Base-by-base conservation (phyloP, 1,140 invertebrate species). In the Penaeus chinensis region DNA sequence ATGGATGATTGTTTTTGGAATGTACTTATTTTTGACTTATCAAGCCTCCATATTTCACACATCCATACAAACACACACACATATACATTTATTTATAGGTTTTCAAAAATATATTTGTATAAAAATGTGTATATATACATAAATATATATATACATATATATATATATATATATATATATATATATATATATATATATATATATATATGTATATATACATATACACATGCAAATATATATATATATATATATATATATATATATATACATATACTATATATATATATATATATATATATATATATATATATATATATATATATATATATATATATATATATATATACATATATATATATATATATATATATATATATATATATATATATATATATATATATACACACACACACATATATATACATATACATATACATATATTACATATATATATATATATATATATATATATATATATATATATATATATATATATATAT, bases 101-200 rank as follows among this genome's bases (percentile, higher is more conserved):
- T n/a, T 27, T 18, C 24, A 71, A n/a, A 71, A n/a, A 71, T 71
- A 71, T 71, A 24, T 71, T n/a, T 71, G 37, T 71, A 71, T 71
- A 71, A n/a, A 71, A n/a, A 71, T 71, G 4, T 71, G 24, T 71
- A 69, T 69, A 74, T 74, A 27, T 27, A 27, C 1, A 27, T 27
- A 74, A 32, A 74, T 74, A 74, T 74, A 27, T 74, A 74, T 27
- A 27, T 74, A 74, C 2, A 74, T 74, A 74, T 74, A 74, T 74
- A 74, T 74, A 27, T 27, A 74, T 74, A 74, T 74, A 74, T 71
- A 71, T 71, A 16, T 71, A n/a, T n/a, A 24, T n/a, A n/a, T 71
- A 27, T 71, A 71, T 71, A 71, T 71, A 24, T 71, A 71, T 71
- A 71, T 74, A 32, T 74, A 74, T 74, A 74, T 74, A 74, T 32